Base-by-base conservation (phyloP, 2,797 vertebrate species). In the Neopelma chrysocephalum region DNA sequence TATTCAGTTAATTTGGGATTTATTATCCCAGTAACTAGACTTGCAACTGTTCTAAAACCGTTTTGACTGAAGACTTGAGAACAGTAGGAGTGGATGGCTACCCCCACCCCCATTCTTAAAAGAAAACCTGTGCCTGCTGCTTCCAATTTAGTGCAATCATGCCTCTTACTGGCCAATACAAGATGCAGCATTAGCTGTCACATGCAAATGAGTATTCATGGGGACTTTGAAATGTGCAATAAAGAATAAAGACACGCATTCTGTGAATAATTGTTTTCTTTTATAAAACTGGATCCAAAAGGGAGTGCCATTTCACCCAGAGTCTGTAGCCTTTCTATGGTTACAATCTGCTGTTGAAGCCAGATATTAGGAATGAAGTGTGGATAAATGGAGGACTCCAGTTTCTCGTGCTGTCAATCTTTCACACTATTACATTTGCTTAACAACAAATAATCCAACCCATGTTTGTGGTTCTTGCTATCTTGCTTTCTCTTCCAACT, bases 91-190 rank as follows among this genome's bases (percentile, higher is more conserved):
- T 94, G 97, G 97, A 95, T 96, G 97, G 92, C 93, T 97, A 70
- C 97, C 97, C 96, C 96, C 96, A 97, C 97, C 97, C 96, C 97
- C 96, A 96, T 94, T 93, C 92, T 93, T 96, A 96, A 96, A 97
- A 97, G 97, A 98, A 96, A 96, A 97, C 96, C 90, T 96, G 95
- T 96, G 97, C 93, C 97, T 98, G 97, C 97, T 98, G 98, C 97
- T 98, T 98, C 97, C 97, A 98, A 98, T 98, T 98, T 98, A 98
- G 97, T 93, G 94, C 97, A 98, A 98, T 98, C 97, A 98, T 98
- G 98, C 98, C 97, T 98, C 98, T 98, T 97, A 97, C 98, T 98
- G 97, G 98, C 95, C 96, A 97, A 93, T 96, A 97, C 96, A 94
- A 97, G 97, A 95, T 98, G 98, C 96, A 97, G 98, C 98, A 98